These are phyloP conservation scores for Platycheirus albimanus DNA, from an alignment of 2,888 invertebrate genomes.

Conservation along the genomic window DNA sequence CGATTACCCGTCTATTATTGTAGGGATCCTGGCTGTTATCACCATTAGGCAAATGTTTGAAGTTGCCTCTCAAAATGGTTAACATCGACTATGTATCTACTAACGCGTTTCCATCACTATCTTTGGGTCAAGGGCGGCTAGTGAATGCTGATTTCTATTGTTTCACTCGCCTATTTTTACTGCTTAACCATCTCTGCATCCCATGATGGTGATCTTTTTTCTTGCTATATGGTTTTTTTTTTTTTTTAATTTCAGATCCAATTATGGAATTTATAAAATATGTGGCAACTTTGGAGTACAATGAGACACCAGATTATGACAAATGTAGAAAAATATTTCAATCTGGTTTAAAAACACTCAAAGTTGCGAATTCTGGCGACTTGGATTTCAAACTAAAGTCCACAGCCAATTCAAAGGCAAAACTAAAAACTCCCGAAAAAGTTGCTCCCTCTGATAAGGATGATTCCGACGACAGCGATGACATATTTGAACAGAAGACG, in stretches of 20 bases:
- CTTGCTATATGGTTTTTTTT: slow-evolving; percentile 1
- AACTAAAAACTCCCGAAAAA: slow-evolving; percentile 53
- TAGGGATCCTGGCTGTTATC: too few relatives aligned
- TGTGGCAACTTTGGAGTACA: slow-evolving; percentile 87
- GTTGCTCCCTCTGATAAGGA: not conserved
- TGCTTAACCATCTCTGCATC: too few relatives aligned
- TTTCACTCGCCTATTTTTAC: too few relatives aligned
- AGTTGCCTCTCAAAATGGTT: too few relatives aligned
- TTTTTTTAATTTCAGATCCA: slow-evolving; percentile 83
- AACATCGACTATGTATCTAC: too few relatives aligned
- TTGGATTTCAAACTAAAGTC: slow-evolving; percentile 82
- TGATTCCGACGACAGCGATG: slow-evolving; percentile 28
- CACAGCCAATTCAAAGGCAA: slow-evolving; percentile 36
- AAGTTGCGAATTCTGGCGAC: slow-evolving; percentile 84
- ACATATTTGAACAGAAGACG: slow-evolving; percentile 45
- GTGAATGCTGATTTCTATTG: too few relatives aligned
- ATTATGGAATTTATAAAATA: slow-evolving; percentile 87
- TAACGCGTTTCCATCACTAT: too few relatives aligned
- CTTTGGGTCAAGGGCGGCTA: too few relatives aligned
- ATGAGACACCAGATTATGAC: slow-evolving; percentile 89
- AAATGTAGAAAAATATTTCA: slow-evolving; percentile 87
- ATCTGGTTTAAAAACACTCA: slow-evolving; percentile 86
- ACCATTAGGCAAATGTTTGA: too few relatives aligned
- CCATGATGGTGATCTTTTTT: too few relatives aligned
- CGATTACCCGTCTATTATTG: too few relatives aligned